Base-by-base conservation (phyloP, 2,113 vertebrate species). In the Canis aureus region DNA sequence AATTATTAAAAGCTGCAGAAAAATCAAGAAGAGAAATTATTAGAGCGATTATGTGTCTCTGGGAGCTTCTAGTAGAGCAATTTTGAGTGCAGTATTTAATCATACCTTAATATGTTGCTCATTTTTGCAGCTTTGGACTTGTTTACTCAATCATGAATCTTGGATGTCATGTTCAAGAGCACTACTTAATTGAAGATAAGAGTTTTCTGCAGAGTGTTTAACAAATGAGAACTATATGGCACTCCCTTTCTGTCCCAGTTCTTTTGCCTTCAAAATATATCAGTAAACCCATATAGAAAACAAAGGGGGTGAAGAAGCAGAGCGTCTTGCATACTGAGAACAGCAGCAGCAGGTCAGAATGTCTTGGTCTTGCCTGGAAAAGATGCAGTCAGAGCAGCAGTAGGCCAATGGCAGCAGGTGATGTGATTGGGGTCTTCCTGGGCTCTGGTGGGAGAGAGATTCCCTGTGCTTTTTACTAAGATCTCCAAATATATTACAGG, bases 141-240 rank as follows among this genome's bases (percentile, higher is more conserved):
- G 32, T 60, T 93, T 91, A 67, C 38, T 84, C 8, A 49, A 2
- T 95, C 62, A n/a, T 79, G 80, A 60, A 60, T 38, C 62, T 91
- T 43, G 8, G 4, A 32, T 88, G 27, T 96, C 64, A 73, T 51
- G 57, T 92, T 84, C 15, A 85, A 81, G 23, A 86, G 19, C 66
- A 27, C 84, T 60, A 29, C 95, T 82, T 59, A 22, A 20, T 80
- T 71, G 95, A 93, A 55, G 20, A 76, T 85, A 73, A 89, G 38
- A 86, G 25, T 67, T 87, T 67, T 87, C 64, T 80, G 62, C 92
- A 83, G 25, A 23, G 87, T 85, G 81, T 89, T 49, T 94, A 88
- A 38, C 84, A 84, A 73, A 84, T 57, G 57, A 51, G 22, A 96
- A 49, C 8, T 23, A 2, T 11, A 11, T 51, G 57, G 53, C 2